Evolutionary conservation across 2,113 vertebrate genomes (phyloP).

Genomic region (Ctenomys sociabilis): DNA sequence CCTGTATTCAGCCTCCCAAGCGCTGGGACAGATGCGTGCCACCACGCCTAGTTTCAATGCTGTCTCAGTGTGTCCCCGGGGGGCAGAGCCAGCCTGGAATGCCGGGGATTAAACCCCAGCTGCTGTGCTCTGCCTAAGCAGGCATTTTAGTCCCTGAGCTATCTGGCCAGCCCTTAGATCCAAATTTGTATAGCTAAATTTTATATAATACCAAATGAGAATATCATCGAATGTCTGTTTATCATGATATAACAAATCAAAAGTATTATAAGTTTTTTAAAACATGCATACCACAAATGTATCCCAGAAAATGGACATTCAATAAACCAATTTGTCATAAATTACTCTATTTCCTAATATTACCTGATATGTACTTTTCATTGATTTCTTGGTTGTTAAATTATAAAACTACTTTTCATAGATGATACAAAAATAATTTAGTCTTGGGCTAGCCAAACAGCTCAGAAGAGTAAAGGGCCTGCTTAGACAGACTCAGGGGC

Average conservation of each 20-base stretch:
- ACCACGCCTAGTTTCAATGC: too few species aligned
- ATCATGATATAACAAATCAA: not conserved
- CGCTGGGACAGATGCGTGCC: too few species aligned
- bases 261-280: not conserved
- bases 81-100: too few species aligned
- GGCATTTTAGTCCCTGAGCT: too few species aligned
- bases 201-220: not conserved
- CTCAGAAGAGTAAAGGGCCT: too few species aligned
- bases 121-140: too few species aligned
- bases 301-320: not conserved
- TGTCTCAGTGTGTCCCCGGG: too few species aligned
- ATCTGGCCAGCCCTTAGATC: too few species aligned
- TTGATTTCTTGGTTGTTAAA: not conserved
- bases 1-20: too few species aligned
- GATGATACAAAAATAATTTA: not conserved
- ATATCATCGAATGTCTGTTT: not conserved
- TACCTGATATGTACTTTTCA: not conserved
- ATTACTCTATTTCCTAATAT: not conserved
- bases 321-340: not conserved
- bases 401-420: not conserved
- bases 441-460: too few species aligned
- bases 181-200: not conserved
- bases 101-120: too few species aligned
- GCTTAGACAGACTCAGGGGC: too few species aligned
- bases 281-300: not conserved